Conservation (phyloP, 2,113 vertebrate genomes). For the Engraulis encrasicolus region DNA sequence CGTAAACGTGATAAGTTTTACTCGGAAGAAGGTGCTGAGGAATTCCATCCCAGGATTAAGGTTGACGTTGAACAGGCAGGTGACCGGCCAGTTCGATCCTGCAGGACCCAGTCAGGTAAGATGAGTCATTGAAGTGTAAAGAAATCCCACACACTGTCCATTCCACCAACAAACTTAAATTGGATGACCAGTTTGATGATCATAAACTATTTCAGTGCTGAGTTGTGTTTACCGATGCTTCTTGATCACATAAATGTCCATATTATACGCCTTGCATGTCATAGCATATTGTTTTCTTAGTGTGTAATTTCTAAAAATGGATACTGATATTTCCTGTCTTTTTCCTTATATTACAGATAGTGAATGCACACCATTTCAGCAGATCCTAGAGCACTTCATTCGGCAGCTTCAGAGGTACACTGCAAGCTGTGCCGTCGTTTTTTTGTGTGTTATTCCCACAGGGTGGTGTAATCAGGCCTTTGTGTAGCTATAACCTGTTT, state of each 20-base stretch:
- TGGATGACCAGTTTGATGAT: neutral
- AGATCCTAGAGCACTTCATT: conserved; percentile 92
- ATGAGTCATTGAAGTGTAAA: neutral
- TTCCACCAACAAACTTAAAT: no score
- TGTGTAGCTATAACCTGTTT: conserved; percentile 29
- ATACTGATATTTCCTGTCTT: conserved; percentile 35
- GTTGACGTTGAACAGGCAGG: conserved; percentile 87
- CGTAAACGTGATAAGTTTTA: conserved; percentile 89
- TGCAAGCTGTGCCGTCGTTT: conserved; percentile 20
- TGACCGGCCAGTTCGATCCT: conserved; percentile 88
- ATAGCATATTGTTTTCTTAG: neutral
- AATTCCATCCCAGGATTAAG: conserved; percentile 86
- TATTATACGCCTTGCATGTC: no score
- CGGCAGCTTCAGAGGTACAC: conserved; percentile 92
- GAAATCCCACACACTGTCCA: no score
- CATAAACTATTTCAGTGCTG: neutral
- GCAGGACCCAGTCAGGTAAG: conserved; percentile 90
- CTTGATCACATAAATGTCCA: neutral
- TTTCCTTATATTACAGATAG: conserved; percentile 77
- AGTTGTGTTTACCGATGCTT: neutral
- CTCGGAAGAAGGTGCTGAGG: conserved; percentile 84
- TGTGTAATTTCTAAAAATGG: neutral
- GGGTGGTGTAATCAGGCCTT: neutral
- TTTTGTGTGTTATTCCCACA: neutral
- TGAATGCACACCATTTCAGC: conserved; percentile 93